Base-by-base conservation (phyloP, 2,797 vertebrate species). In the Rhabdomys pumilio region DNA sequence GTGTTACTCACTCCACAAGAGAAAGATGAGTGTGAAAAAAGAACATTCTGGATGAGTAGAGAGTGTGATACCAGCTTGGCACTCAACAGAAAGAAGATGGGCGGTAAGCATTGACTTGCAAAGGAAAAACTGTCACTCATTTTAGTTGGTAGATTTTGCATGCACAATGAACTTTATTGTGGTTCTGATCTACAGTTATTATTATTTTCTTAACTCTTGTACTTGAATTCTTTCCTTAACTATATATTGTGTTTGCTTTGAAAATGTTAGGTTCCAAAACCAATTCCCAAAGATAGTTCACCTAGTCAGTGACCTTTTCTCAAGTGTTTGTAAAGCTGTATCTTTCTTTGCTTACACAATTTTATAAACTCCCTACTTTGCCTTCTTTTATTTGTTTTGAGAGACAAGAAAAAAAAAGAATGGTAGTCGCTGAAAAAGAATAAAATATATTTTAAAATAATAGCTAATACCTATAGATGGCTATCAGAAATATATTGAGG, bases 281-380 rank as follows among this genome's bases (percentile, higher is more conserved):
- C 87, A 92, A 89, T 96, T 96, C 76, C 80, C 57, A 85, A 47
- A 94, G 29, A 88, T 75, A 92, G 79, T 77, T 95, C 20, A 85
- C 22, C 53, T 24, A 81, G 53, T 90, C 24, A n/a, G 53, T 94
- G 84, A 92, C 47, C 41, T 96, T 96, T 96, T 75, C 91, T 89
- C 61, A 22, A 81, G 65, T 91, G 83, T 83, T 90, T 2, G 29
- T 92, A 92, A 94, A 20, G 15, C 31, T 69, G 1, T 63, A 57
- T 7, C 41, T 4, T 92, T 7, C 31, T 82, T 19, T 76, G 8
- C 10, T 89, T 79, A 85, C 4, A 44, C 80, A 91, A 93, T 83
- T 79, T 91, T 26, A 80, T 31, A 72, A 81, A 72, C 0, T 47
- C 63, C 26, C 1, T 84, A 13, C 19, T 84, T 83, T 75, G 6